Evolutionary conservation across 1,140 invertebrate species (phyloP).

Genomic region (Nylanderia fulva): DNA sequence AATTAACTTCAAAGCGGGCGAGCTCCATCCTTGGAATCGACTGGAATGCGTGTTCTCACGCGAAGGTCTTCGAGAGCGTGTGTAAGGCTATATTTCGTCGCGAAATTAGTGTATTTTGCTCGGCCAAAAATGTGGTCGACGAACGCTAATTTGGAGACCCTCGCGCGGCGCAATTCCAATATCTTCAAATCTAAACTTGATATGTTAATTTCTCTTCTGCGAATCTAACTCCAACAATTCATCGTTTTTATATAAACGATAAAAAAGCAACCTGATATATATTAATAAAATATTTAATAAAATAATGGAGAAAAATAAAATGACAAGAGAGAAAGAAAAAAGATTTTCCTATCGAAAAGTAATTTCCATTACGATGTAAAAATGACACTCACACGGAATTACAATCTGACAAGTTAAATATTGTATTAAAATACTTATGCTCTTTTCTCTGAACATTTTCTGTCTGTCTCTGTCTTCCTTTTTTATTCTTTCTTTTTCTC

Average conservation of each 20-base stretch:
- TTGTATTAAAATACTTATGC: too few relatives aligned
- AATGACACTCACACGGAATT: too few relatives aligned
- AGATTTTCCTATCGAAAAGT: too few relatives aligned
- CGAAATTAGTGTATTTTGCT: constrained; percentile 54
- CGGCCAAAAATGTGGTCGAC: background rate
- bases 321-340: too few relatives aligned
- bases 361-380: too few relatives aligned
- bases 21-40: constrained; percentile 43
- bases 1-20: constrained; percentile 56
- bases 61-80: constrained; percentile 63
- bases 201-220: constrained; percentile 24
- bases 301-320: too few relatives aligned
- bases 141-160: constrained; percentile 33
- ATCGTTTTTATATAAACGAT: background rate
- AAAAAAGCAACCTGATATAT: too few relatives aligned
- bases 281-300: too few relatives aligned
- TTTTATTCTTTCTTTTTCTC: too few relatives aligned
- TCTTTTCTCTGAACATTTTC: too few relatives aligned
- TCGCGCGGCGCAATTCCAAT: constrained; percentile 8
- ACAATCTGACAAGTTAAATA: too few relatives aligned
- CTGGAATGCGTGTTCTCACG: constrained; percentile 66
- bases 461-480: too few relatives aligned
- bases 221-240: background rate
- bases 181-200: constrained; percentile 23
- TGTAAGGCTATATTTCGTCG: constrained; percentile 39